Evolutionary conservation across 2,113 vertebrate genomes (phyloP).

Genomic region (Chloebia gouldiae): DNA sequence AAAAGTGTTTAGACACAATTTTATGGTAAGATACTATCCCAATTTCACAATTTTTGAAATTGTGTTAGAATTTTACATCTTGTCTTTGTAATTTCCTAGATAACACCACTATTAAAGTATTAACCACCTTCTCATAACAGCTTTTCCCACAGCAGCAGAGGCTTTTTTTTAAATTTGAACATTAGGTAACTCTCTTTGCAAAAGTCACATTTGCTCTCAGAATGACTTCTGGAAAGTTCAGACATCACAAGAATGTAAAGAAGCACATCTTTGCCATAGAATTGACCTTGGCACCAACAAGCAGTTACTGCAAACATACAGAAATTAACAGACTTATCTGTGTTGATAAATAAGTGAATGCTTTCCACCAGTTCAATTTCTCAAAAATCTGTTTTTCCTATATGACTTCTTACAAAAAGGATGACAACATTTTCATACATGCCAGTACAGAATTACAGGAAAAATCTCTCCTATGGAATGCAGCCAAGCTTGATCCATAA

Average conservation of each 20-base stretch:
- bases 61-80: neutral
- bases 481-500: neutral
- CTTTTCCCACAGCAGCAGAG: neutral
- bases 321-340: neutral
- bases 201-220: neutral
- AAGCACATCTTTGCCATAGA: neutral
- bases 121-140: neutral
- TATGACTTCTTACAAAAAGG: neutral
- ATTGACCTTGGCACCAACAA: neutral
- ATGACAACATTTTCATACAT: neutral
- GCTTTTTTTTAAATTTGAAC: neutral
- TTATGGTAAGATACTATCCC: neutral
- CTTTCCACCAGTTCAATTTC: neutral
- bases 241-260: neutral
- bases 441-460: neutral
- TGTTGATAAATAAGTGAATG: neutral
- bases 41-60: neutral
- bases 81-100: neutral
- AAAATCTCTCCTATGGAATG: neutral
- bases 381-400: neutral
- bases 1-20: neutral
- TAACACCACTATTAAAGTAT: neutral
- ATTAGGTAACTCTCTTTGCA: neutral
- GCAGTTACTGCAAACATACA: neutral
- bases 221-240: neutral